phyloP scores from a whole-genome alignment of 2,113 vertebrate species.

The Fukomys damarensis region DNA sequence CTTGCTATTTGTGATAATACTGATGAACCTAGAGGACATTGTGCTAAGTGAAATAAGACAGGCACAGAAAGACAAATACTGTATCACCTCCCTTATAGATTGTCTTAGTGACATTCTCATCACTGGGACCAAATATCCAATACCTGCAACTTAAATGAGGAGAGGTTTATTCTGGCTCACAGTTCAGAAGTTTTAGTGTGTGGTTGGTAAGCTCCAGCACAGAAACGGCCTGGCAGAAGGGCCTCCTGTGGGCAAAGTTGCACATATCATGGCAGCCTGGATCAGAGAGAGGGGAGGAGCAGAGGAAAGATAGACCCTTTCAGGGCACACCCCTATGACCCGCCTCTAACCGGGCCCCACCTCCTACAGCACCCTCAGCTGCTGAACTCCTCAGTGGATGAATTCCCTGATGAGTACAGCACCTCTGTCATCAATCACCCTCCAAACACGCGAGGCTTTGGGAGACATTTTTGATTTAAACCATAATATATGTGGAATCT shows the following conservation, averaged over 20 bases:
- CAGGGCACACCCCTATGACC: neutral
- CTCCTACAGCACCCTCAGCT: neutral
- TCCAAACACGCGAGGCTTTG: neutral
- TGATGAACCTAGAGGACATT: neutral
- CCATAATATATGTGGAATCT: neutral
- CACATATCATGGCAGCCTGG: neutral
- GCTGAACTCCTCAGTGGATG: neutral
- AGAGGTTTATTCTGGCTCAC: neutral
- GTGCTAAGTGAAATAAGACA: neutral
- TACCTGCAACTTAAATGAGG: neutral
- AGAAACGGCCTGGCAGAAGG: neutral
- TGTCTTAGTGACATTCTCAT: neutral
- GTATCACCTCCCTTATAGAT: too few relatives aligned
- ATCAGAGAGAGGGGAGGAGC: neutral
- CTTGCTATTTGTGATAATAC: neutral
- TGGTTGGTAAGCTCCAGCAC: neutral
- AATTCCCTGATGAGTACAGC: too few relatives aligned
- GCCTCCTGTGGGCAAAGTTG: neutral
- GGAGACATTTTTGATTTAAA: neutral
- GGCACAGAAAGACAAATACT: neutral
- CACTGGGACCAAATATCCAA: neutral
- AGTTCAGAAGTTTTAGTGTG: neutral
- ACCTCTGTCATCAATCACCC: neutral
- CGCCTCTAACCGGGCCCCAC: neutral
- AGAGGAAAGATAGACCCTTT: neutral